These are phyloP conservation scores for Oreohelix idahoensis DNA, from an alignment of 1,140 invertebrate genomes.

Conservation along the genomic window DNA sequence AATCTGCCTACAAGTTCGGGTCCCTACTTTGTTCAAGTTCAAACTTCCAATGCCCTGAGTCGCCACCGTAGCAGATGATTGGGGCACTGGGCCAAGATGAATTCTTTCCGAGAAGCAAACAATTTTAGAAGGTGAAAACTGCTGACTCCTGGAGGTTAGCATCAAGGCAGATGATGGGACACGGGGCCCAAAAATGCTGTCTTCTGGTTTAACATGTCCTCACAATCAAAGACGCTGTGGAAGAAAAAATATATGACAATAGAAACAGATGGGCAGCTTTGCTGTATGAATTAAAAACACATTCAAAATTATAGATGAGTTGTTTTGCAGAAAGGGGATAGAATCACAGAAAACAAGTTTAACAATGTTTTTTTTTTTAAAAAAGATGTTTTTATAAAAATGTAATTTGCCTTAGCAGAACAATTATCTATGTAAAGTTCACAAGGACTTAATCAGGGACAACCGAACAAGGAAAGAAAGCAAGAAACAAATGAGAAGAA, in stretches of 20 bases:
- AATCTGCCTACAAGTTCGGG: conserved; percentile 20
- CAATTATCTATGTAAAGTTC: no score
- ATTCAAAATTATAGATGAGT: no score
- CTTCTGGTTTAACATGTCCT: not conserved
- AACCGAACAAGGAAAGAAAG: no score
- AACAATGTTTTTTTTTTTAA: no score
- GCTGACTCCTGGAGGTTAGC: conserved; percentile 9
- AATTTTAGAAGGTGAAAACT: not conserved
- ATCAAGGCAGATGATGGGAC: conserved; percentile 27
- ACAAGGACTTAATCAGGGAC: no score
- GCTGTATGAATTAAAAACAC: no score
- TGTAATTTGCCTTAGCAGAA: no score
- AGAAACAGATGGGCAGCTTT: no score
- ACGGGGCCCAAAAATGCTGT: not conserved
- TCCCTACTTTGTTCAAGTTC: conserved; percentile 16
- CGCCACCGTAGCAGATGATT: conserved; percentile 29
- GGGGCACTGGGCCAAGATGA: conserved; percentile 20
- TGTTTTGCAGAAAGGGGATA: no score
- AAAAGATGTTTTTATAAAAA: no score
- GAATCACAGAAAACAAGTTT: no score
- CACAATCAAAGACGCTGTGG: not conserved
- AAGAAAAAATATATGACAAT: not conserved
- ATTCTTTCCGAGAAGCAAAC: conserved; percentile 2
- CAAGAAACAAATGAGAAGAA: no score
- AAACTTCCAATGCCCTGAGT: conserved; percentile 1